Percentiles rank a stretch among this genome's conserved stretches.
phyloP scores from a whole-genome alignment of 2,888 invertebrate species.

The Proisotoma minuta region DNA sequence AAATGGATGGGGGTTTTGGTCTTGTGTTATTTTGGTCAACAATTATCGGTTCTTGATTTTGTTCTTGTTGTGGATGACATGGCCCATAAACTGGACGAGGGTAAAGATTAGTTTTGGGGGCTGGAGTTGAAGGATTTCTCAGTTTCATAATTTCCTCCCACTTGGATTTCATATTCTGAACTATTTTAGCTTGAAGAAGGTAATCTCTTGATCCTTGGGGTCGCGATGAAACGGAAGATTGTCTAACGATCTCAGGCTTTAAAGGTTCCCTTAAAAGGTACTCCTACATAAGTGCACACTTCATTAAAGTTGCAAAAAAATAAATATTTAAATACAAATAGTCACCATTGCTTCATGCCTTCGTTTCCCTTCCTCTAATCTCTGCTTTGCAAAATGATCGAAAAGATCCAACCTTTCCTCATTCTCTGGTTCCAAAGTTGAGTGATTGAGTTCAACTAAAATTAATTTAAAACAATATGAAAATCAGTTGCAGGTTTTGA shows the following conservation, averaged over 20 bases:
- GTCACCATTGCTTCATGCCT: background rate
- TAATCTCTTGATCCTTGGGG: background rate
- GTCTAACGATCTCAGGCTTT: background rate
- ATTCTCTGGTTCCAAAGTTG: background rate
- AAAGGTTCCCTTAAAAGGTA: background rate
- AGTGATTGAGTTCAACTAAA: background rate
- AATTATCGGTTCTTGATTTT: no score
- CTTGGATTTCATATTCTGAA: slow-evolving; percentile 1
- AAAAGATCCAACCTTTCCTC: background rate
- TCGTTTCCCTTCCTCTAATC: background rate
- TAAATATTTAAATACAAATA: no score
- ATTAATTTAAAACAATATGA: background rate
- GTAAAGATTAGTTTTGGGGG: no score
- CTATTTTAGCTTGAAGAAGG: background rate
- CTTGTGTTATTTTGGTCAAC: no score
- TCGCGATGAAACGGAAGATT: no score
- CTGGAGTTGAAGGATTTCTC: background rate
- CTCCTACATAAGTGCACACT: no score
- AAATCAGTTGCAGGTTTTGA: background rate
- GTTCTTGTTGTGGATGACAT: no score
- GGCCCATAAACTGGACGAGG: no score
- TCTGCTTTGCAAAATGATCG: background rate
- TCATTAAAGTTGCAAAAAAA: no score
- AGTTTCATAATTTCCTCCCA: background rate
- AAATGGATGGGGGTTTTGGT: no score